phyloP scores from a whole-genome alignment of 2,888 invertebrate genomes.

The Cryptocephalus moraei region DNA sequence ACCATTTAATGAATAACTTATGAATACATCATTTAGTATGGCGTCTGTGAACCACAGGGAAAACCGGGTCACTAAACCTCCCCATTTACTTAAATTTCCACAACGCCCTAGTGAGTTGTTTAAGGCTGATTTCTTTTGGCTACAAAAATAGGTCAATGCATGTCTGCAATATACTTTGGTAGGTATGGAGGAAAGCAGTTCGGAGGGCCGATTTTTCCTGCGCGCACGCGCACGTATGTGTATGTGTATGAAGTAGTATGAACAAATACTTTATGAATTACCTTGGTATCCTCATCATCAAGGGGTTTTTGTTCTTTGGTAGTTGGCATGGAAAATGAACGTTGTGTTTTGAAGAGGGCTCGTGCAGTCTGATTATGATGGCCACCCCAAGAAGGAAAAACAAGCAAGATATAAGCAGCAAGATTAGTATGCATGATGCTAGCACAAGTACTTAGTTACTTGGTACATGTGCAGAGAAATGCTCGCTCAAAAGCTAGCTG shows the following conservation, averaged over 20 bases:
- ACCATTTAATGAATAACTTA: too few species aligned
- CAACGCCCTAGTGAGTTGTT: too few species aligned
- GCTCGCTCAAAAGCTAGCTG: conserved; percentile 5
- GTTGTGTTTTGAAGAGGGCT: conserved; percentile 83
- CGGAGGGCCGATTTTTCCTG: not conserved
- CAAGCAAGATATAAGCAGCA: conserved; percentile 34
- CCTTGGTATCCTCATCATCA: conserved; percentile 37
- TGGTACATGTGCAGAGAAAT: conserved; percentile 25
- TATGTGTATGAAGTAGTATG: conserved; percentile 3
- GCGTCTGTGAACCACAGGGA: too few species aligned
- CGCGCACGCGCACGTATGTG: too few species aligned
- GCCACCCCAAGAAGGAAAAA: conserved; percentile 32
- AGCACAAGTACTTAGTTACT: conserved; percentile 27
- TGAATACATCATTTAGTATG: too few species aligned
- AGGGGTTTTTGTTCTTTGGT: conserved; percentile 61
- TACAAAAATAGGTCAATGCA: too few species aligned
- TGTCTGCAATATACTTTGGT: too few species aligned
- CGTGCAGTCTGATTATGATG: conserved; percentile 47
- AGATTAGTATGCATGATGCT: conserved; percentile 29
- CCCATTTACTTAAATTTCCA: too few species aligned
- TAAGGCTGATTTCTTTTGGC: too few species aligned
- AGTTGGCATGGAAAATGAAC: conserved; percentile 87
- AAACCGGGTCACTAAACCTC: too few species aligned
- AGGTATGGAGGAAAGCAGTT: too few species aligned
- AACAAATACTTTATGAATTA: conserved; percentile 21